These are phyloP conservation scores for Drosophila peninsularis DNA, from an alignment of 2,888 invertebrate species.

Conservation along the genomic window DNA sequence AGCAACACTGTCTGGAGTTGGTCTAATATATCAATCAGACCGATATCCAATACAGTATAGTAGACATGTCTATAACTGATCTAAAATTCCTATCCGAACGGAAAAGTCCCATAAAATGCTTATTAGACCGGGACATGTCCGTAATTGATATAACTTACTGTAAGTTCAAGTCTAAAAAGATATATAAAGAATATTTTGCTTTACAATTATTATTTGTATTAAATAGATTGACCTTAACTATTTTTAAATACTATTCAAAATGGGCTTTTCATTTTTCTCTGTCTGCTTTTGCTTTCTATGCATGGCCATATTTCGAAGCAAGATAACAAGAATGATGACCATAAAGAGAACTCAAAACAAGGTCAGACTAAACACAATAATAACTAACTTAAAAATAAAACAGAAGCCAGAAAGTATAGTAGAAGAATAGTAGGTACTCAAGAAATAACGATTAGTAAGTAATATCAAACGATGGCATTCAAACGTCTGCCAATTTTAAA, in stretches of 20 bases:
- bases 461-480: neutral
- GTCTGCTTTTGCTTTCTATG: neutral
- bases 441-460: neutral
- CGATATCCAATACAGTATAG: too few relatives aligned
- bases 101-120: too few relatives aligned
- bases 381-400: conserved; percentile 19
- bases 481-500: conserved; percentile 24
- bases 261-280: neutral
- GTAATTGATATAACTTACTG: too few relatives aligned
- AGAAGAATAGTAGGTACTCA: neutral
- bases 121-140: too few relatives aligned
- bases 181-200: too few relatives aligned
- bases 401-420: neutral
- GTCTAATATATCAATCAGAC: too few relatives aligned
- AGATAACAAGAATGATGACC: conserved; percentile 1
- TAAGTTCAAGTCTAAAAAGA: too few relatives aligned
- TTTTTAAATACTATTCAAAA: neutral
- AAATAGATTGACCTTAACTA: too few relatives aligned
- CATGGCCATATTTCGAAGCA: conserved; percentile 1
- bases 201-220: too few relatives aligned
- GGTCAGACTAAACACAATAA: conserved; percentile 18
- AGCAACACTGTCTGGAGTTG: too few relatives aligned
- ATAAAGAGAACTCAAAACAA: conserved; percentile 23
- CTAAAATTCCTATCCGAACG: too few relatives aligned
- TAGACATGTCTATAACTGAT: too few relatives aligned